Conservation (phyloP, 1,140 invertebrate species). For the Adoxophyes honmai region DNA sequence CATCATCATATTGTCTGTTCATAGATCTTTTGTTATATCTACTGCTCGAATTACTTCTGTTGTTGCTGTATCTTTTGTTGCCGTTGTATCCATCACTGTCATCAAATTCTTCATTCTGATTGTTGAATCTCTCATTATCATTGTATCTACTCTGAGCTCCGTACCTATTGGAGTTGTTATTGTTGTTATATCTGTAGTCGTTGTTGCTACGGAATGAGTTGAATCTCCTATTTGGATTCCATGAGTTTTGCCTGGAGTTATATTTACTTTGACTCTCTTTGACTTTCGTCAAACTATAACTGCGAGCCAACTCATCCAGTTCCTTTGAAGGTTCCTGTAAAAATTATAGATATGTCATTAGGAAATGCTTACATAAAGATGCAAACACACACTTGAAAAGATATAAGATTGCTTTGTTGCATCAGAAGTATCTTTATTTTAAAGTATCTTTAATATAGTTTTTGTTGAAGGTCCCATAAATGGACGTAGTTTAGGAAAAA, state of each 20-base stretch:
- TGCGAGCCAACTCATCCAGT: constrained; percentile 35
- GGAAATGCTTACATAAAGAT: not conserved
- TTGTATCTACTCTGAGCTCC: not conserved
- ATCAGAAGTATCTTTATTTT: too few species aligned
- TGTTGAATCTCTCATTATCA: too few species aligned
- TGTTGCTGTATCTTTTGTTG: not conserved
- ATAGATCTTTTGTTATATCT: constrained; percentile 17
- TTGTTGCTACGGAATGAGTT: constrained; percentile 31
- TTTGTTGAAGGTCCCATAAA: too few species aligned
- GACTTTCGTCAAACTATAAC: constrained; percentile 27
- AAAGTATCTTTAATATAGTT: too few species aligned
- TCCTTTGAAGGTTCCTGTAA: constrained; percentile 51
- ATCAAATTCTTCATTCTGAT: too few species aligned
- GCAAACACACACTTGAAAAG: too few species aligned
- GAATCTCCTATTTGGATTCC: constrained; percentile 31
- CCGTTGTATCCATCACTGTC: not conserved
- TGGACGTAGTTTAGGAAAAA: too few species aligned
- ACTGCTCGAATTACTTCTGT: constrained; percentile 14
- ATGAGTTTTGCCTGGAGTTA: constrained; percentile 26
- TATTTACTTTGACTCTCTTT: constrained; percentile 33
- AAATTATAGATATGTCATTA: constrained; percentile 21
- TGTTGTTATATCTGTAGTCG: constrained; percentile 9
- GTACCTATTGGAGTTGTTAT: not conserved
- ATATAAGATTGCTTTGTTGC: too few species aligned
- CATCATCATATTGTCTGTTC: constrained; percentile 10